These are phyloP conservation scores for Branchipolynoe longqiensis DNA, from an alignment of 2,888 invertebrate species.

Conservation along the genomic window DNA sequence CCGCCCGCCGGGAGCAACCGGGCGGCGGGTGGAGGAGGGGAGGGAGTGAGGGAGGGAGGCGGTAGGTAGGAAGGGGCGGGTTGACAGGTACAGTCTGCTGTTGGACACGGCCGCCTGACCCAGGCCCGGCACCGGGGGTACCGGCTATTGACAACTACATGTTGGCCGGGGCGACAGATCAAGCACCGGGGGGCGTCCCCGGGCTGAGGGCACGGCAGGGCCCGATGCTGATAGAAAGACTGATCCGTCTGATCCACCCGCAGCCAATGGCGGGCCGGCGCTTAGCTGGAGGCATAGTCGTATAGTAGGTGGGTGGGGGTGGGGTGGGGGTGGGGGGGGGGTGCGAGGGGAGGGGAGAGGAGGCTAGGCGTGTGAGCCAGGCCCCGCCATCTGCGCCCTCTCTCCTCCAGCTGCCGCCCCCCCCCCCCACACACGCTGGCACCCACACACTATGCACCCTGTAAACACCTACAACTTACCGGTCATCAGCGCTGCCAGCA, in stretches of 20 bases:
- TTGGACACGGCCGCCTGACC: conserved; percentile 48
- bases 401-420: not conserved
- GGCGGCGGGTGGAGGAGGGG: not conserved
- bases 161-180: conserved; percentile 34
- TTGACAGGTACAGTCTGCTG: conserved; percentile 44
- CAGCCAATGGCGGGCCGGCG: conserved; percentile 34
- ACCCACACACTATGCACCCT: conserved; percentile 30
- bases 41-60: not conserved
- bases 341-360: not conserved
- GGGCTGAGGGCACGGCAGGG: not conserved
- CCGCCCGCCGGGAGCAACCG: not conserved
- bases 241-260: conserved; percentile 19
- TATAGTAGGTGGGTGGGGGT: not conserved
- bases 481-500: not conserved
- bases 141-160: conserved; percentile 43
- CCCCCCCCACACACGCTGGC: not conserved
- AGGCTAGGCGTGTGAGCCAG: not conserved
- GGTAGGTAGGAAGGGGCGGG: not conserved
- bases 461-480: conserved; percentile 42
- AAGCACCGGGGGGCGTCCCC: conserved; percentile 31
- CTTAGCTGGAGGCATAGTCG: conserved; percentile 35
- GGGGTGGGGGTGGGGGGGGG: not conserved
- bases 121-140: conserved; percentile 17
- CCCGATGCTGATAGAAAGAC: conserved; percentile 29
- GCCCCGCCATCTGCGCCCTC: not conserved